Evolutionary conservation across 2,888 invertebrate genomes (phyloP).

Genomic region (Didymodactylos carnosus): DNA sequence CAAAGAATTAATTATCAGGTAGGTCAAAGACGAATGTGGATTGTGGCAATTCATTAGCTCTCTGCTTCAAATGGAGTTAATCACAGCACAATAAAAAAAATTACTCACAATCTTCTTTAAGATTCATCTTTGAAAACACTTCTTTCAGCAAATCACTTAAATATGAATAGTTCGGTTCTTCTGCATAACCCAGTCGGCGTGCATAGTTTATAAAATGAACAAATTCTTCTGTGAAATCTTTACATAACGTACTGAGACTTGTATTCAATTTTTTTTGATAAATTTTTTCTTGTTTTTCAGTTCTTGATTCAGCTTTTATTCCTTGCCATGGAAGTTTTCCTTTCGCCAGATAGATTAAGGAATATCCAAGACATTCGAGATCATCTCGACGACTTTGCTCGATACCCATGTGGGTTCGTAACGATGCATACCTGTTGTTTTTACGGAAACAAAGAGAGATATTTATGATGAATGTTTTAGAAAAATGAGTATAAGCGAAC

Average conservation of each 20-base stretch:
- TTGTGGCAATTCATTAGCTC: too few species aligned
- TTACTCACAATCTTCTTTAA: not conserved
- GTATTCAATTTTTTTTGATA: not conserved
- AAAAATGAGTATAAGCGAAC: too few species aligned
- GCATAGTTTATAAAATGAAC: not conserved
- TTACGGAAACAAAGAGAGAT: too few species aligned
- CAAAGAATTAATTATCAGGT: too few species aligned
- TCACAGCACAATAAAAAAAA: too few species aligned
- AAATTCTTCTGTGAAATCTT: not conserved
- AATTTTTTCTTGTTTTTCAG: not conserved
- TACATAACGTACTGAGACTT: not conserved
- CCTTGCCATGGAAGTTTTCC: not conserved
- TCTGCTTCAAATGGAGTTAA: too few species aligned
- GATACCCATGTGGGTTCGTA: not conserved
- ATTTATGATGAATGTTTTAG: too few species aligned
- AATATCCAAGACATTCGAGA: not conserved
- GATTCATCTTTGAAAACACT: not conserved
- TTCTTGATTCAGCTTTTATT: not conserved
- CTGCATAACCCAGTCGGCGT: not conserved
- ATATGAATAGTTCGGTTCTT: not conserved
- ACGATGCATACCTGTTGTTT: not conserved
- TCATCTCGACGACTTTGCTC: slow-evolving; percentile 16
- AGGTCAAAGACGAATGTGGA: too few species aligned
- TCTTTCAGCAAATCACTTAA: not conserved
- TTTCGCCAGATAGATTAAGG: not conserved